Evolutionary conservation across 2,888 invertebrate genomes (phyloP), one percentile per base, ranked within the genome.

Genomic region (Microctonus brassicae): DNA sequence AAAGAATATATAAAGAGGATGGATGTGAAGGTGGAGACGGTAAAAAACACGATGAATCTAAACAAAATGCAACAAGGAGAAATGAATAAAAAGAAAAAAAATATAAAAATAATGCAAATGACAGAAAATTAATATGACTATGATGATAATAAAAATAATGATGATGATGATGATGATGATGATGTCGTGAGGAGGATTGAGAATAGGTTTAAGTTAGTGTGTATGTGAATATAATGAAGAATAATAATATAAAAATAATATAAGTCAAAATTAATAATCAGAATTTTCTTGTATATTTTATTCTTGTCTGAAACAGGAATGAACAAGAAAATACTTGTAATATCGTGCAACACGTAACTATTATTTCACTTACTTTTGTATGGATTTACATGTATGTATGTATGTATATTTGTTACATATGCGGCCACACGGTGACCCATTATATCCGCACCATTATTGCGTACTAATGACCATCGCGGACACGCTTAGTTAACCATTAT

Each of bases 401-500:
- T 33, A 60, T 60, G 5, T 60, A 60, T 42, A 39, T 64, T 64
- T 29, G 58, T 58, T 58, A 58, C 58, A 58, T 34, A 52, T 52
- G 29, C 20, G 77, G 68, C 75, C 76, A 78, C 78, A 81, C 70
- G 79, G 79, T 78, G 80, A 79, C 57, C 67, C 60, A 68, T 68
- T 58, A 61, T 42, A 69, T 69, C 63, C 63, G 42, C 47, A 80
- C 79, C 80, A 83, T 83, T 83, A 83, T 82, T 81, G 78, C 79
- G 77, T 82, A 80, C 79, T 82, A 83, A 83, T 82, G 81, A 82
- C 79, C 78, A 79, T 79, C 77, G 76, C 78, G 79, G 80, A 75
- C 79, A 79, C 80, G 80, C 82, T 83, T 81, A 82, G 79, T 82
- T 82, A 79, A 80, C 76, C 79, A 81, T 82, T 75, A 74, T 76